Evolutionary conservation across 2,888 invertebrate genomes (phyloP).

Genomic region (Macrophya alboannulata): DNA sequence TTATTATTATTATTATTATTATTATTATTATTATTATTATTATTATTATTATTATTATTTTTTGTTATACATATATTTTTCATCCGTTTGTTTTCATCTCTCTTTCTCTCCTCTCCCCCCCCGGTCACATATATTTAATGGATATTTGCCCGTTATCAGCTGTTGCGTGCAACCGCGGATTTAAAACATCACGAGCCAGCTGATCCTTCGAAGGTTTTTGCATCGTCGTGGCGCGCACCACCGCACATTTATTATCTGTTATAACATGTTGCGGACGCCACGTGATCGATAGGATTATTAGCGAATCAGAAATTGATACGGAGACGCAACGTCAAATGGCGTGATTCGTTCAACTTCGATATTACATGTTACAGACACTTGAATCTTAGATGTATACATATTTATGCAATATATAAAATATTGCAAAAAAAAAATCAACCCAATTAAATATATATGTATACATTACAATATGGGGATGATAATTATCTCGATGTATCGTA

Average conservation of each 20-base stretch:
- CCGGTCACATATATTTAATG: not conserved
- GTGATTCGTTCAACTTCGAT: conserved; percentile 21
- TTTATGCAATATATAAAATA: no score
- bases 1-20: not conserved
- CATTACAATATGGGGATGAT: not conserved
- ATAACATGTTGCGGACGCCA: not conserved
- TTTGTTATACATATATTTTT: not conserved
- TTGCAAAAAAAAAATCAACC: not conserved
- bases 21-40: not conserved
- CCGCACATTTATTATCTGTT: not conserved
- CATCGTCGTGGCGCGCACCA: not conserved
- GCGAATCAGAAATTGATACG: conserved; percentile 31
- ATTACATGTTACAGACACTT: not conserved
- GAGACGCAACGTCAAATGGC: conserved; percentile 38
- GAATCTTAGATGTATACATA: not conserved
- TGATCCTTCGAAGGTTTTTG: not conserved
- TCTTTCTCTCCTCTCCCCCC: not conserved
- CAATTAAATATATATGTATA: not conserved
- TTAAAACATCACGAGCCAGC: not conserved
- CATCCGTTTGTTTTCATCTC: not conserved
- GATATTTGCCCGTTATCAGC: conserved; percentile 6
- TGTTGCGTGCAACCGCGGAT: conserved; percentile 4
- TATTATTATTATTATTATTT: not conserved
- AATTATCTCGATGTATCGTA: not conserved
- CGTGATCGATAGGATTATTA: conserved; percentile 47